Base-by-base conservation (phyloP, 2,888 invertebrate genomes). In the Nematopogon swammerdamellus region DNA sequence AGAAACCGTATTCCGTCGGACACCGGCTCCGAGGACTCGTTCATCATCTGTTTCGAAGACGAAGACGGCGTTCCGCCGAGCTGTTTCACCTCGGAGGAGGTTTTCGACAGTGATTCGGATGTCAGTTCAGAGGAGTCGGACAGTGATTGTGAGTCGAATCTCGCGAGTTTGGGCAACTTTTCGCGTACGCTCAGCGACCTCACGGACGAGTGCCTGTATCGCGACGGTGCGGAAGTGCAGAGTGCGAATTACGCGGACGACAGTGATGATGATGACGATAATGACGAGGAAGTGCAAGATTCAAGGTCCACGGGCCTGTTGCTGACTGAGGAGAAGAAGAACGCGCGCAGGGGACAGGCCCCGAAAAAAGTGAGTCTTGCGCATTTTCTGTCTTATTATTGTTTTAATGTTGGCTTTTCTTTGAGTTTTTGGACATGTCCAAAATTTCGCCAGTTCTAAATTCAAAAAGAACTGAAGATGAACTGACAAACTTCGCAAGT, bases 11-110 rank as follows among this genome's bases (percentile, higher is more conserved):
- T 61, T 43, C 57, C 68, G 2, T 82, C 82, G 0, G 82, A 82
- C 47, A 82, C 82, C 47, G 82, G 81, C n/a, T 83, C 82, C 0
- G 84, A 84, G 58, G 84, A 84, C 59, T 83, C 82, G 0, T 83
- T 82, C 55, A 81, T 84, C 1, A 65, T 83, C 5, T 70, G 68
- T 55, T 81, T 81, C 6, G 75, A 77, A 47, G 79, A 75, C 1
- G 63, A 66, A 0, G 72, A 72, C 47, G 69, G 63, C 36, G 36
- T 4, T 14, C 4, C 3, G 3, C 3, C 36, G 14, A 8, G 11
- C 52, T 77, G 79, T 49, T 77, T 71, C 47, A 70, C 69, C 0
- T 59, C 59, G 1, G 62, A 62, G 16, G 57, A 52, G 3, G 66
- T 65, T 45, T 36, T 46, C 2, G 52, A 43, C 5, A 52, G 52